phyloP scores from a whole-genome alignment of 2,888 invertebrate genomes.

The Eledone cirrhosa region DNA sequence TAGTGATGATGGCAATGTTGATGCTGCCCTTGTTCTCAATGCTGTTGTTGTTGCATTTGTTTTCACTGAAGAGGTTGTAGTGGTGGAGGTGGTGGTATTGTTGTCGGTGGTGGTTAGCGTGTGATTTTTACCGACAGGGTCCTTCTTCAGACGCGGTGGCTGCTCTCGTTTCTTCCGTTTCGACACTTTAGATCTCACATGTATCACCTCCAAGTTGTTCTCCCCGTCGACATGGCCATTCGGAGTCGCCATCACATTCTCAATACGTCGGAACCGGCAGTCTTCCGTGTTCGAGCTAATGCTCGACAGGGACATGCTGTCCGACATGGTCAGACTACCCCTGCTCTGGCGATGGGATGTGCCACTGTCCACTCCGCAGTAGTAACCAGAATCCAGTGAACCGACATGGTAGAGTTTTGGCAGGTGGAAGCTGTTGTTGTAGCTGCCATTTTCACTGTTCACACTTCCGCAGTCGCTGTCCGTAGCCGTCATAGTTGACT shows the following conservation, averaged over 20 bases:
- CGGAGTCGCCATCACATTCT: neutral
- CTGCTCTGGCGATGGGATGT: neutral
- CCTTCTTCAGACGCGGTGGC: neutral
- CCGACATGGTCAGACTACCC: conserved; percentile 17
- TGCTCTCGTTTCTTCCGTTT: conserved; percentile 36
- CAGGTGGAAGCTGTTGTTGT: conserved; percentile 11
- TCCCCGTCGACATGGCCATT: conserved; percentile 33
- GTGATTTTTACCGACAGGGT: neutral
- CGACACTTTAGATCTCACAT: conserved; percentile 40
- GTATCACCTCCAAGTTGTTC: conserved; percentile 45
- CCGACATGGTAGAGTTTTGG: conserved; percentile 3
- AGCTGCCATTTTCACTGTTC: conserved; percentile 35
- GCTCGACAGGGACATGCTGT: conserved; percentile 3
- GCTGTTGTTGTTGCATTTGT: neutral
- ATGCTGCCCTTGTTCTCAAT: too few relatives aligned
- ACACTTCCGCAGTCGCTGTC: conserved; percentile 43
- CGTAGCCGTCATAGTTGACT: conserved; percentile 28
- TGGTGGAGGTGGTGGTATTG: neutral
- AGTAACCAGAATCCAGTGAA: conserved; percentile 20
- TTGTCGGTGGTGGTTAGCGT: neutral
- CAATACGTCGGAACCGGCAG: neutral
- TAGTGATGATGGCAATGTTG: too few relatives aligned
- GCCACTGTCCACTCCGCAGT: neutral
- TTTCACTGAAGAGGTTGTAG: neutral
- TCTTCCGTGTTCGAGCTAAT: conserved; percentile 14